Percentiles rank a stretch among this genome's conserved stretches.
Conservation (phyloP, 2,888 invertebrate genomes). For the Sminthurinus aureus region DNA sequence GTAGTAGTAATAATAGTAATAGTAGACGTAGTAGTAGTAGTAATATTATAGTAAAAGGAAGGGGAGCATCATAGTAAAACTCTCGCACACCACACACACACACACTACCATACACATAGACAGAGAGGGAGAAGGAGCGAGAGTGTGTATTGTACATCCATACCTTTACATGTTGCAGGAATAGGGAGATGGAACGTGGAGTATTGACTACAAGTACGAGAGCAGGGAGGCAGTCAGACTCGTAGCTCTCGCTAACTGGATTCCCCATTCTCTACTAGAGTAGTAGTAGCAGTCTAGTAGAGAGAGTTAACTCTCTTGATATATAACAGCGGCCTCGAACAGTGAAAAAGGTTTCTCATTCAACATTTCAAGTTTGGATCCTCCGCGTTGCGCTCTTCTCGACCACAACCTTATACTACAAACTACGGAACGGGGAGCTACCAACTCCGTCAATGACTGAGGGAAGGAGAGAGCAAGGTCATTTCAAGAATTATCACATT, state of each 20-base stretch:
- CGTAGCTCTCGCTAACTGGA: neutral
- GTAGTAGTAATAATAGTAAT: no score
- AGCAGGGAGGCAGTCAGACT: no score
- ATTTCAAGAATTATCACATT: slow-evolving; percentile 47
- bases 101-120: neutral
- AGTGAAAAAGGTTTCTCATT: neutral
- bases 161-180: neutral
- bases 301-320: no score
- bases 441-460: slow-evolving; percentile 61
- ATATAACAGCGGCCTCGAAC: neutral
- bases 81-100: neutral
- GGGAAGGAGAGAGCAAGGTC: slow-evolving; percentile 58
- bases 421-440: neutral
- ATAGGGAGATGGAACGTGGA: slow-evolving; percentile 1
- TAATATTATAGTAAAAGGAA: no score
- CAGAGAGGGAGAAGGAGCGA: neutral
- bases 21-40: no score
- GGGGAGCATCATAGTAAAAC: no score
- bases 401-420: neutral
- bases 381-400: neutral
- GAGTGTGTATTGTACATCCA: neutral
- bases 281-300: no score
- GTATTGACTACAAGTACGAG: neutral
- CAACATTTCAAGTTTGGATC: neutral
- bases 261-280: neutral